Base-by-base conservation (phyloP, 1,140 invertebrate species). In the Patella vulgata region DNA sequence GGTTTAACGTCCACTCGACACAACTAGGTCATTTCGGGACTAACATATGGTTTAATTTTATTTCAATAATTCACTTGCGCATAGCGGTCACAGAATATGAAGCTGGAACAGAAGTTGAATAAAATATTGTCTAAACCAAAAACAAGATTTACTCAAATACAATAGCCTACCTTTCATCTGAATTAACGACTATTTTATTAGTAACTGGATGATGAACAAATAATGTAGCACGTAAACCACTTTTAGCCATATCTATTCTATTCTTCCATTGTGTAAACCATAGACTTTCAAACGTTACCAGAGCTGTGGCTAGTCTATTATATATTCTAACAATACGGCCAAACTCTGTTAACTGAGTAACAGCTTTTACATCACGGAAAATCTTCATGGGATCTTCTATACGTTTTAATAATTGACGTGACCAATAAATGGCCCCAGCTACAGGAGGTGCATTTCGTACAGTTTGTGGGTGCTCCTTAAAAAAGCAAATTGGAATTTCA, bases 331-430 rank as follows among this genome's bases (percentile, higher is more conserved):
- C 76, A 19, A 82, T 77, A 14, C 75, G 62, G 8, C 73, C 69
- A 68, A 78, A 85, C 52, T 83, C 80, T 55, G 71, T 60, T 9
- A 82, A 59, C 30, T 74, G 70, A 23, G 76, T 77, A 27, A 84
- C 75, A 17, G 78, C 78, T 61, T 73, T 73, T 59, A 76, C 81
- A 53, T 81, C 77, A 9, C 71, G 53, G 63, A 83, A 83, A 5
- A 77, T 57, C 59, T 81, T 79, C 81, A 83, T 84, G 11, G 81
- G 80, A 50, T 83, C 78, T 59, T 84, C 80, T 12, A 84, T 83
- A 27, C 73, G 63, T 44, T 79, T 79, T 1, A 82, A 68, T 11
- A 83, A 66, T 52, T 81, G 79, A 25, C 81, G 55, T 6, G 79
- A 81, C 82, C 82, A 84, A 54, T 79, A 73, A 36, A 84, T 82